Evolutionary conservation across 2,888 invertebrate species (phyloP), one percentile per base, ranked within the genome.

Genomic region (Archips crataeganus): DNA sequence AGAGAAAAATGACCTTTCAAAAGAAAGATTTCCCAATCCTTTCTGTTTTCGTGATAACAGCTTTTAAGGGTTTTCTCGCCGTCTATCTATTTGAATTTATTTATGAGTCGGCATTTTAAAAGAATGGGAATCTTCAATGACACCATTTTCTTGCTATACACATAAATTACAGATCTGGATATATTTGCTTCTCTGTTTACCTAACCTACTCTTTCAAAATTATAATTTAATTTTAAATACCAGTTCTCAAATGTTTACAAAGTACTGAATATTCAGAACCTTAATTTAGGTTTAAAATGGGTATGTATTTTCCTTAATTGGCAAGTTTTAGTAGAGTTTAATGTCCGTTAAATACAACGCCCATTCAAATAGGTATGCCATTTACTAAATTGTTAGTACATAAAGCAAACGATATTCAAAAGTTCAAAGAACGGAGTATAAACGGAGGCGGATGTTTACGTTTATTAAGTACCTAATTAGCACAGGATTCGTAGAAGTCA

Each of bases 1-100:
- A 13, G n/a, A 68, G 68, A 73, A 73, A 59, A 73, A 73, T 73
- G 47, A 73, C 68, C 63, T 47, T 73, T 63, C 72, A 68, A 73
- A 70, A 45, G 34, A 63, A 73, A 63, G 57, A 57, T 67, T 68
- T 63, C 51, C 72, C 63, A 59, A 68, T 63, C 63, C 68, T 68
- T 73, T 72, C 39, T 68, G 36, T 72, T 61, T 54, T 39, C 68
- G 49, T 59, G 72, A 73, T 63, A 59, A 61, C 61, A 72, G 66
- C 71, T 66, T 62, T 72, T 62, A 54, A 63, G 15, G 63, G 47
- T 68, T 61, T 66, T 47, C 47, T 39, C 54, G 47, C 59, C 39
- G 54, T 57, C 15, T 63, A 63, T 68, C 63, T 57, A 57, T 32
- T 59, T 32, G 49, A 57, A 11, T 63, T 68, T 63, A 63, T 73